Base-by-base conservation (phyloP, 2,113 vertebrate genomes). In the Serilophus lunatus region DNA sequence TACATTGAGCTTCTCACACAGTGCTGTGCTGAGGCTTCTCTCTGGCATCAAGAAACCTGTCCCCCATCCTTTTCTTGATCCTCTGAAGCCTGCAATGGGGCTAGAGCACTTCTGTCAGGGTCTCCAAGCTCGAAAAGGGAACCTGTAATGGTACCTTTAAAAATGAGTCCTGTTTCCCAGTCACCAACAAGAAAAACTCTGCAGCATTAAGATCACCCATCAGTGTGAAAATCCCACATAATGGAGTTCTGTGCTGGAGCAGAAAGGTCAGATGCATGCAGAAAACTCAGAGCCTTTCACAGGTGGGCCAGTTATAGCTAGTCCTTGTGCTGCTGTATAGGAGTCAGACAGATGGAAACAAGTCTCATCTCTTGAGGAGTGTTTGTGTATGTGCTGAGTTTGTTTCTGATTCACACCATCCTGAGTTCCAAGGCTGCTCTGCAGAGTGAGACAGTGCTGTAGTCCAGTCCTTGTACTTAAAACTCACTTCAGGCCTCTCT, bases 1-100 rank as follows among this genome's bases (percentile, higher is more conserved):
- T 59, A 51, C 82, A 8, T 0, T 0, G 29, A 60, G 33, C 10
- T 88, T 40, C 23, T 80, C 44, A 25, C 2, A 1, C 19, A 6
- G 19, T 7, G 15, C 29, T 1, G 0, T 12, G 53, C 23, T 60
- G 25, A 42, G 49, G 15, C 18, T 76, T 76, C 63, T 82, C 47
- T 36, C 23, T n/a, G 2, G 19, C 60, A 11, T 3, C 24, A 53
- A 38, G 54, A 23, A 81, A 28, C 13, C 35, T 33, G 16, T 31
- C 17, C 13, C 9, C 20, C 14, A 4, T 25, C 12, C 45, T 53
- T 54, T 4, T 9, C 0, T 8, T 56, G 15, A 33, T 60, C 38
- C 13, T 77, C 69, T 56, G 50, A 61, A 51, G 25, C 11, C 33
- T 85, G 42, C 12, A 57, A 24, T 31, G 18, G 28, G 19, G 13